Conservation (phyloP, 2,888 invertebrate genomes). For the Aphidius colemani region DNA sequence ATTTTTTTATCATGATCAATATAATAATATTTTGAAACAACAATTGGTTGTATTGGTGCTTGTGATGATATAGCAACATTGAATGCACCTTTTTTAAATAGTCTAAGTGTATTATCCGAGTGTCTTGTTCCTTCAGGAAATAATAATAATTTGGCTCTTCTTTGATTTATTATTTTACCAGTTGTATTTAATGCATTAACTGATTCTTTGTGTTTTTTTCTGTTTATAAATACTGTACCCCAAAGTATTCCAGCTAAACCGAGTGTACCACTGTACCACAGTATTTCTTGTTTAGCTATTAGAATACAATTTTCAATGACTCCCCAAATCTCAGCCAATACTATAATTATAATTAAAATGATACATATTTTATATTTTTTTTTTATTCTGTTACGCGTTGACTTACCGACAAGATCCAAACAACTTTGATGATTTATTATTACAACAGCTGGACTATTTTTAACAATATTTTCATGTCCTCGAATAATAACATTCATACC, state of each 20-base stretch:
- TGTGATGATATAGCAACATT: constrained; percentile 85
- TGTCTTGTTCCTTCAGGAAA: constrained; percentile 94
- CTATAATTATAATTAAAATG: constrained; percentile 47
- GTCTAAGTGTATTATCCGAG: constrained; percentile 75
- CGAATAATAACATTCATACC: constrained; percentile 76
- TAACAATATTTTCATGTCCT: constrained; percentile 76
- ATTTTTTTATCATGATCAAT: constrained; percentile 67
- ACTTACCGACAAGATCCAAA: constrained; percentile 80
- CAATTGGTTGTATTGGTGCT: constrained; percentile 87
- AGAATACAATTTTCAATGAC: constrained; percentile 79
- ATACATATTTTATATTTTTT: too few relatives aligned
- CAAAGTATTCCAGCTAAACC: constrained; percentile 85
- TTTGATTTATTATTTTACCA: constrained; percentile 68
- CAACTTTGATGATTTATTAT: constrained; percentile 89
- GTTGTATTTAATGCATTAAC: constrained; percentile 75
- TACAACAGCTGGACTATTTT: constrained; percentile 77
- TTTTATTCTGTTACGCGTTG: background rate
- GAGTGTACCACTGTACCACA: constrained; percentile 78
- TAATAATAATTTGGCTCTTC: constrained; percentile 77
- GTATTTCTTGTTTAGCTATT: constrained; percentile 81
- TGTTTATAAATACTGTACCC: constrained; percentile 87
- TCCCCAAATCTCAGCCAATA: constrained; percentile 81
- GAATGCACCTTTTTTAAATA: constrained; percentile 96
- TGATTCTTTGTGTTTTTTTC: constrained; percentile 74
- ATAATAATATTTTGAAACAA: constrained; percentile 83